Conservation (phyloP, 2,888 invertebrate genomes). For the Plebejus anna region DNA sequence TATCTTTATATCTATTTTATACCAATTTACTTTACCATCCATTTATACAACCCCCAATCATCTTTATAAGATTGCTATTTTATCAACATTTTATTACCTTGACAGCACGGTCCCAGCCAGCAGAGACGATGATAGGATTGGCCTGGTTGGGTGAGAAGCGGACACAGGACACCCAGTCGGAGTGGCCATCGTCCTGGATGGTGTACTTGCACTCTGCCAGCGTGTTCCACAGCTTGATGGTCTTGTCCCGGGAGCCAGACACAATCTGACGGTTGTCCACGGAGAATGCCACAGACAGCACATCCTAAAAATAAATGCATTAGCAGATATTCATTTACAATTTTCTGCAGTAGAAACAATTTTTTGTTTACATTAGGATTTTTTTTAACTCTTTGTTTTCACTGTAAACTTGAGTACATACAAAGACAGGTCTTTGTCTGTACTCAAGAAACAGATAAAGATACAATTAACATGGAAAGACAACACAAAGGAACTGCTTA, state of each 20-base stretch:
- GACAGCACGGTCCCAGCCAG: slow-evolving; percentile 28
- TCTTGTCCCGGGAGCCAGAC: slow-evolving; percentile 98
- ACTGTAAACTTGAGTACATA: too few species aligned
- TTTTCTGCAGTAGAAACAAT: neutral
- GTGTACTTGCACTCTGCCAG: slow-evolving; percentile 99
- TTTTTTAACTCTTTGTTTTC: too few species aligned
- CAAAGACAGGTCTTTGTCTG: too few species aligned
- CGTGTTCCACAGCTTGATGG: slow-evolving; percentile 99
- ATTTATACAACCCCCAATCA: too few species aligned
- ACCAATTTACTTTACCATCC: too few species aligned
- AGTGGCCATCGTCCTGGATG: slow-evolving; percentile 87
- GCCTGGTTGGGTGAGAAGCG: slow-evolving; percentile 26
- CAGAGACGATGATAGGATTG: slow-evolving; percentile 25
- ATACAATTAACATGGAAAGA: too few species aligned
- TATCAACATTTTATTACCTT: neutral
- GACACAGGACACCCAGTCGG: slow-evolving; percentile 27
- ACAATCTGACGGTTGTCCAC: slow-evolving; percentile 99
- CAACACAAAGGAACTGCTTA: too few species aligned
- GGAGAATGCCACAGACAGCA: slow-evolving; percentile 99
- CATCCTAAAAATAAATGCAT: slow-evolving; percentile 83
- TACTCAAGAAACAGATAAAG: too few species aligned
- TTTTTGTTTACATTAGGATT: too few species aligned
- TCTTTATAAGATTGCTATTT: too few species aligned
- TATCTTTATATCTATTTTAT: too few species aligned
- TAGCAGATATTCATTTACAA: slow-evolving; percentile 2